Percentiles rank a stretch among this genome's conserved stretches.
These are phyloP conservation scores for Chaenocephalus aceratus DNA, from an alignment of 2,113 vertebrate genomes.

Conservation along the genomic window DNA sequence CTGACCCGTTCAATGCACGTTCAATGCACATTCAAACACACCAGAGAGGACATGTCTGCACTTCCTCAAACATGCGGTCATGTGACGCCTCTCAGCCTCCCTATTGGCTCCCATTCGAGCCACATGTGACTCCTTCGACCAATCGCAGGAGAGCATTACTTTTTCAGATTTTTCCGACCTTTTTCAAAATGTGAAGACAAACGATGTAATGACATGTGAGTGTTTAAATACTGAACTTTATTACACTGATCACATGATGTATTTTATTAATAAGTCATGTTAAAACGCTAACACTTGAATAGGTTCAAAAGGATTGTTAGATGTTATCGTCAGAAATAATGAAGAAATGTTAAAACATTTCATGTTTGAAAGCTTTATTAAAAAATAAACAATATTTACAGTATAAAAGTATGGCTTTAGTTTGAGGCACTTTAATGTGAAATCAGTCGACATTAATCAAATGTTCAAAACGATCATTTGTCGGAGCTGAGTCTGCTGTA, in stretches of 20 bases:
- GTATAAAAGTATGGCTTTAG: constrained; percentile 11
- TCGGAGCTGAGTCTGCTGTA: constrained; percentile 81
- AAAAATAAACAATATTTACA: constrained; percentile 55
- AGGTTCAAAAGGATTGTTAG: neutral
- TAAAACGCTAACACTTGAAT: too few relatives aligned
- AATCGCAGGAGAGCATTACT: constrained; percentile 29
- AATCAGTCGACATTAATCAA: too few relatives aligned
- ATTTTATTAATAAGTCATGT: too few relatives aligned
- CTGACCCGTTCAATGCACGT: constrained; percentile 41
- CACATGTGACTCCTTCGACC: neutral
- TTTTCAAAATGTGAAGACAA: neutral
- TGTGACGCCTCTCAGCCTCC: constrained; percentile 4
- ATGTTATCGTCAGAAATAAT: neutral
- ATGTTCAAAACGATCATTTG: constrained; percentile 57
- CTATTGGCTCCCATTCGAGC: constrained; percentile 24
- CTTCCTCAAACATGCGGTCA: constrained; percentile 72
- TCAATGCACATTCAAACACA: constrained; percentile 47
- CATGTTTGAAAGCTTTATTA: constrained; percentile 58
- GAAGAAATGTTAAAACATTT: neutral
- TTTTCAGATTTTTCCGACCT: neutral
- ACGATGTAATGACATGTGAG: too few relatives aligned
- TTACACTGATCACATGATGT: too few relatives aligned
- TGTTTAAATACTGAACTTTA: too few relatives aligned
- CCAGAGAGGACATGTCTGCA: neutral
- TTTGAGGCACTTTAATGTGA: constrained; percentile 28